Conservation (phyloP, 2,113 vertebrate genomes). For the Python bivittatus region DNA sequence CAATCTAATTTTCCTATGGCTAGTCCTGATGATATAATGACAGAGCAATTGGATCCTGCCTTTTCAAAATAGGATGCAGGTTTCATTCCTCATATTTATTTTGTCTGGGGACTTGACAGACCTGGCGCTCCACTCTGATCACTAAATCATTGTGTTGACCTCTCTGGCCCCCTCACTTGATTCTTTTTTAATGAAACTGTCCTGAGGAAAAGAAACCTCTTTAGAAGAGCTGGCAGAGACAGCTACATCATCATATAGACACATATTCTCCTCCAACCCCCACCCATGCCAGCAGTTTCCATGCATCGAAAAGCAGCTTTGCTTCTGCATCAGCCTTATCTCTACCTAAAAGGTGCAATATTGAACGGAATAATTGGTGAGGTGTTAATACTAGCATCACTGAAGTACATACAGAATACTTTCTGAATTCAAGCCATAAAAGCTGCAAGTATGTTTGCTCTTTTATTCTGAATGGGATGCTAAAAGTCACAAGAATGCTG, state of each 20-base stretch:
- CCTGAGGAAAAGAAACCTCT: constrained; percentile 9
- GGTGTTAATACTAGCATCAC: neutral
- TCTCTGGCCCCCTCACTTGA: constrained; percentile 26
- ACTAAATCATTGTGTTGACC: constrained; percentile 36
- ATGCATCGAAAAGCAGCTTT: neutral
- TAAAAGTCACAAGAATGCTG: neutral
- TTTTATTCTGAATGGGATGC: neutral
- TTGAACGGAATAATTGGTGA: neutral
- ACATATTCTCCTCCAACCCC: no score
- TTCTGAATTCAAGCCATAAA: neutral
- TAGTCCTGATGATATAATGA: constrained; percentile 9
- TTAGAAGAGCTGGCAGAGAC: constrained; percentile 12
- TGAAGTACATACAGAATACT: neutral
- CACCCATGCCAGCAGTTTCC: neutral
- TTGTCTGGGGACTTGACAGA: constrained; percentile 25
- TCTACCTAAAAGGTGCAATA: neutral
- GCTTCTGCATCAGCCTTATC: neutral
- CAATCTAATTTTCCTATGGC: constrained; percentile 16
- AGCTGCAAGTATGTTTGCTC: neutral
- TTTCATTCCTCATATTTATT: constrained; percentile 34
- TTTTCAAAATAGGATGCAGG: constrained; percentile 5
- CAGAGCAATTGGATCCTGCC: constrained; percentile 17
- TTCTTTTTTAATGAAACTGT: constrained; percentile 49
- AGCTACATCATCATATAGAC: neutral
- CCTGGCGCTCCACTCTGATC: constrained; percentile 39